Evolutionary conservation across 1,140 invertebrate genomes (phyloP).

Genomic region (Thaumatotibia leucotreta): DNA sequence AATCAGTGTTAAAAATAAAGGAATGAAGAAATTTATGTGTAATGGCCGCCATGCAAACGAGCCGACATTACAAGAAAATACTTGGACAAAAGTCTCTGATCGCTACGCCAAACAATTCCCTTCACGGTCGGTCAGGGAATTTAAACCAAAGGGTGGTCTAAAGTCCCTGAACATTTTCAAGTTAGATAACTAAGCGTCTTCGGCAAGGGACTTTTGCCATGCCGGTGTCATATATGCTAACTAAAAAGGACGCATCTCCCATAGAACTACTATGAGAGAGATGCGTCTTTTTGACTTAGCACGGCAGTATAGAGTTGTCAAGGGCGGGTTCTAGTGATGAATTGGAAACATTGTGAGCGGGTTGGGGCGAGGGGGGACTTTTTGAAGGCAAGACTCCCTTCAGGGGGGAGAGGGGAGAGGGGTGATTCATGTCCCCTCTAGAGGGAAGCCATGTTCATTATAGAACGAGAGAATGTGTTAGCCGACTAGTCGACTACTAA

Average conservation of each 20-base stretch:
- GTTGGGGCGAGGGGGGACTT: constrained; percentile 41
- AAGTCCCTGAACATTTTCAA: constrained; percentile 35
- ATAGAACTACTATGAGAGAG: too few species aligned
- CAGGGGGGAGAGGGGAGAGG: constrained; percentile 36
- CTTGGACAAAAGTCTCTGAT: constrained; percentile 31
- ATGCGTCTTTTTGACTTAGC: too few species aligned
- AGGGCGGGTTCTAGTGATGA: constrained; percentile 76
- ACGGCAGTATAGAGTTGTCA: constrained; percentile 78
- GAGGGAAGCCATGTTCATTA: constrained; percentile 74
- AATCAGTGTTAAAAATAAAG: constrained; percentile 43
- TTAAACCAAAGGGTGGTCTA: constrained; percentile 24
- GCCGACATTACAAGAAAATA: constrained; percentile 59
- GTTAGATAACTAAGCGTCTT: constrained; percentile 20
- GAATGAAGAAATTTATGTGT: constrained; percentile 55
- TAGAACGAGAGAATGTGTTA: constrained; percentile 71
- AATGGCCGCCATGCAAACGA: constrained; percentile 54
- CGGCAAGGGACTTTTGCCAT: constrained; percentile 43
- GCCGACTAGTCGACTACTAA: constrained; percentile 69
- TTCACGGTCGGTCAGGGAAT: constrained; percentile 27
- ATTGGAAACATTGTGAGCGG: constrained; percentile 66
- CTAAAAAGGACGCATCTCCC: too few species aligned
- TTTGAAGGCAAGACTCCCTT: constrained; percentile 48
- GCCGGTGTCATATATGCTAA: constrained; percentile 64
- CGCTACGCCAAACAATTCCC: constrained; percentile 25
- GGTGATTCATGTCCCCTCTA: constrained; percentile 63